Evolutionary conservation across 2,113 vertebrate species (phyloP).

Genomic region (Spizaetus ornatus): DNA sequence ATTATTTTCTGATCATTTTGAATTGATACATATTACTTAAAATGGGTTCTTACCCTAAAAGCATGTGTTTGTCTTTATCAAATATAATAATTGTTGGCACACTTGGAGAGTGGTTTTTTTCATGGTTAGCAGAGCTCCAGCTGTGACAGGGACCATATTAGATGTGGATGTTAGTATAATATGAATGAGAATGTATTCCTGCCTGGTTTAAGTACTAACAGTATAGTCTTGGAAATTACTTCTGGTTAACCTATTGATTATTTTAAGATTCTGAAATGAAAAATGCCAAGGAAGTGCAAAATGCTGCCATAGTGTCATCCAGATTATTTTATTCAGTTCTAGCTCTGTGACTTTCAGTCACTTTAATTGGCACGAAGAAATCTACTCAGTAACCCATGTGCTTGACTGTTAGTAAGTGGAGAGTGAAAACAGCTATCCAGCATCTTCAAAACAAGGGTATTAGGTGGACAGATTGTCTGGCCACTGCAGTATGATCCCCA

Average conservation of each 20-base stretch:
- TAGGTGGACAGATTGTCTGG: slow-evolving; percentile 34
- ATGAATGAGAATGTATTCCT: background rate
- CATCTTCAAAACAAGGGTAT: background rate
- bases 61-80: background rate
- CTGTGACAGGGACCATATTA: background rate
- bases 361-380: background rate
- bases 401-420: background rate
- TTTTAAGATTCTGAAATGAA: background rate
- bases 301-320: background rate
- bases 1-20: background rate
- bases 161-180: background rate
- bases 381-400: background rate
- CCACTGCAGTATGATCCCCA: background rate
- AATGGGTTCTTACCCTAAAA: background rate
- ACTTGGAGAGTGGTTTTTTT: background rate
- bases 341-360: background rate
- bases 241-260: background rate
- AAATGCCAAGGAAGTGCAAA: background rate
- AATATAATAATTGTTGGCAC: background rate
- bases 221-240: background rate
- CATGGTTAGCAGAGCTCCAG: background rate
- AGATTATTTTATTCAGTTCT: background rate
- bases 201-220: background rate
- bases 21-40: background rate
- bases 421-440: background rate